Conservation (phyloP, 1,140 invertebrate species). For the Bombus affinis region DNA sequence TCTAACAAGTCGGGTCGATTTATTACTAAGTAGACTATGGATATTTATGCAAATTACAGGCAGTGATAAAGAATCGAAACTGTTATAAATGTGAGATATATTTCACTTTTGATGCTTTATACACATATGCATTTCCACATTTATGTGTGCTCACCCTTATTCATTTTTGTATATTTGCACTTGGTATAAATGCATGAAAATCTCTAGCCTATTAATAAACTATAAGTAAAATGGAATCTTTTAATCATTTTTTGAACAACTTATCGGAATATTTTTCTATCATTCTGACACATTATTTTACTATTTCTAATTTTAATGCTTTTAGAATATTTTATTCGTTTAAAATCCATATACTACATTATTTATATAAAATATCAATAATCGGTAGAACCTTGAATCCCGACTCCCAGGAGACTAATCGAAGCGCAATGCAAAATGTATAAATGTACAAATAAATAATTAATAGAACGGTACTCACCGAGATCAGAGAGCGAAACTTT, state of each 20-base stretch:
- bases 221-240: not conserved
- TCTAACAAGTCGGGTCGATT: too few relatives aligned
- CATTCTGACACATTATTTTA: not conserved
- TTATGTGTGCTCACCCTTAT: too few relatives aligned
- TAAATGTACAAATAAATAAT: not conserved
- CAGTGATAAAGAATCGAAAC: too few relatives aligned
- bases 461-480: slow-evolving; percentile 85
- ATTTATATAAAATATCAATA: not conserved
- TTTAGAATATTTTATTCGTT: not conserved
- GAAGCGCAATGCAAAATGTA: not conserved
- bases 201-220: too few relatives aligned
- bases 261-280: too few relatives aligned
- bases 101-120: too few relatives aligned
- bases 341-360: not conserved
- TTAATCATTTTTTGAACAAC: not conserved
- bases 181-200: too few relatives aligned
- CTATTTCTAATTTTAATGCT: not conserved
- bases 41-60: too few relatives aligned
- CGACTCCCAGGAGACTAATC: not conserved
- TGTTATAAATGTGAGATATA: too few relatives aligned
- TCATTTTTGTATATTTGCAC: too few relatives aligned
- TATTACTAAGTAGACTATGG: too few relatives aligned
- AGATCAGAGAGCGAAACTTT: slow-evolving; percentile 93
- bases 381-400: not conserved
- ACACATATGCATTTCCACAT: too few relatives aligned